Percentiles rank a stretch among this genome's conserved stretches.
Conservation (phyloP, 1,140 invertebrate genomes). For the Melanaphis sacchari region DNA sequence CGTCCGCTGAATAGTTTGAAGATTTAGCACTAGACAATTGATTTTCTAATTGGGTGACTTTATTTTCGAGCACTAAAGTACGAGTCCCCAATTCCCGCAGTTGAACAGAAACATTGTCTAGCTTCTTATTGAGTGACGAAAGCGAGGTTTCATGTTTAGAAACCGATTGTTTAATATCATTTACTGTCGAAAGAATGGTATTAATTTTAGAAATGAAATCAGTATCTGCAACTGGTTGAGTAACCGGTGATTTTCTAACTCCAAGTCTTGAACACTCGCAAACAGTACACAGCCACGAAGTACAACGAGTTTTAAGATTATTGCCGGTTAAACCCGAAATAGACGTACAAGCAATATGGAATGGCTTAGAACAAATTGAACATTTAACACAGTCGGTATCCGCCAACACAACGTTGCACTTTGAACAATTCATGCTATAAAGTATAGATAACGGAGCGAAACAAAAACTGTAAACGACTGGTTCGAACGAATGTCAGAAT, state of each 20-base stretch:
- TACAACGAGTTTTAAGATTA: too few relatives aligned
- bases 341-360: too few relatives aligned
- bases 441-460: too few relatives aligned
- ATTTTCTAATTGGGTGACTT: background rate
- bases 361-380: too few relatives aligned
- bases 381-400: too few relatives aligned
- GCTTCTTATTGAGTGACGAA: background rate
- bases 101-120: background rate
- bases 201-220: constrained; percentile 32
- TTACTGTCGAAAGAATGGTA: background rate
- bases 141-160: background rate
- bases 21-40: background rate
- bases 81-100: background rate
- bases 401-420: too few relatives aligned
- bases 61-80: background rate
- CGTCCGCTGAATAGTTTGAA: background rate
- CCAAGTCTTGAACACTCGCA: background rate
- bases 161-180: constrained; percentile 22
- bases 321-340: too few relatives aligned
- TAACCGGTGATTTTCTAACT: background rate
- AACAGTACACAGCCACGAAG: too few relatives aligned
- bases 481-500: too few relatives aligned
- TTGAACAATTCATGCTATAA: too few relatives aligned
- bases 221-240: background rate
- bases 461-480: too few relatives aligned